phyloP scores from a whole-genome alignment of 1,140 invertebrate species.

The Aphelenchoides besseyi region DNA sequence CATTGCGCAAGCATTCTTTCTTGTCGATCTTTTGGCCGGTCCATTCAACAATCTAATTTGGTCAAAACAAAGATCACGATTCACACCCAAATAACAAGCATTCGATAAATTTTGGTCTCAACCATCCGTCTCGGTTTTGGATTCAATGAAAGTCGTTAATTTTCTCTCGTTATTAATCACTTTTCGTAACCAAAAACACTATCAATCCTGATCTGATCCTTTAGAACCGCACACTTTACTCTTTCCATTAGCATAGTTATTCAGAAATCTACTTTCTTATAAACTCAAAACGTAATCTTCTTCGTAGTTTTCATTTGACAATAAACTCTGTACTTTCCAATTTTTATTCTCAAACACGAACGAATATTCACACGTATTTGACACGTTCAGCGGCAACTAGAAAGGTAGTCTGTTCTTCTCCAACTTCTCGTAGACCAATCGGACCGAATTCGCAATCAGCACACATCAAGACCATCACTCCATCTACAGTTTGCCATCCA shows the following conservation, averaged over 20 bases:
- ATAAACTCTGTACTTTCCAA: constrained; percentile 3
- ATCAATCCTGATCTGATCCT: neutral
- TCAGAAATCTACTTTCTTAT: neutral
- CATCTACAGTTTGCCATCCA: constrained; percentile 51
- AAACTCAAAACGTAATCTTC: neutral
- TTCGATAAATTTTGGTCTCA: constrained; percentile 15
- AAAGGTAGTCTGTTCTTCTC: constrained; percentile 39
- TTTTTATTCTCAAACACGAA: neutral
- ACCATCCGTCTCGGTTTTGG: neutral
- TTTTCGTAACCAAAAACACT: neutral
- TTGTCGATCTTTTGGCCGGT: neutral
- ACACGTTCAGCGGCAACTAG: constrained; percentile 45
- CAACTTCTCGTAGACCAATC: constrained; percentile 37
- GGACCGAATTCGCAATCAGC: constrained; percentile 51
- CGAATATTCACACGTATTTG: constrained; percentile 33
- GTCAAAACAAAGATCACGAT: neutral
- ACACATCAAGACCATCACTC: constrained; percentile 43
- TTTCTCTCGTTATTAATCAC: too few relatives aligned
- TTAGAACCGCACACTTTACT: too few relatives aligned
- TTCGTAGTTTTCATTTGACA: neutral
- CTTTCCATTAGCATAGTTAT: neutral
- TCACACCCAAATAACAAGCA: neutral
- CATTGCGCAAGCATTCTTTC: too few relatives aligned
- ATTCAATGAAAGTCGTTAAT: neutral
- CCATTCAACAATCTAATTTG: neutral